A percentile compares a stretch with the other conserved stretches of the same genome.
Conservation (phyloP, 2,113 vertebrate genomes). For the pig (Sus scrofa) region T2T-Sscrofa CM000820.6:75464001-75464500, state of each 20-base stretch:
- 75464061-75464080: not conserved
- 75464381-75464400: not conserved
- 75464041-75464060: not conserved
- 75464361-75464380: not conserved
- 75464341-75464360: constrained; percentile 1
- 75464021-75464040: not conserved
- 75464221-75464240: constrained; percentile 19
- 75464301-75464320: not conserved
- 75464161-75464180: not conserved
- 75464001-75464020: constrained; percentile 19
- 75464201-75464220: not conserved
- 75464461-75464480: not conserved
- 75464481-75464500: constrained; percentile 12
- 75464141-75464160: not conserved
- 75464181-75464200: constrained; percentile 8
- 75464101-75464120: not conserved
- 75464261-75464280: constrained; percentile 53
- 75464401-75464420: not conserved
- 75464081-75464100: not conserved
- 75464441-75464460: constrained; percentile 28
- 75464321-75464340: not conserved
- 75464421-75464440: not conserved
- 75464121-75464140: not conserved
- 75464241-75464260: constrained; percentile 35
- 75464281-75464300: not conserved